Percentiles rank a stretch among this genome's conserved stretches.
These are phyloP conservation scores for Steinernema khuongi DNA, from an alignment of 1,140 invertebrate genomes.

Conservation along the genomic window DNA sequence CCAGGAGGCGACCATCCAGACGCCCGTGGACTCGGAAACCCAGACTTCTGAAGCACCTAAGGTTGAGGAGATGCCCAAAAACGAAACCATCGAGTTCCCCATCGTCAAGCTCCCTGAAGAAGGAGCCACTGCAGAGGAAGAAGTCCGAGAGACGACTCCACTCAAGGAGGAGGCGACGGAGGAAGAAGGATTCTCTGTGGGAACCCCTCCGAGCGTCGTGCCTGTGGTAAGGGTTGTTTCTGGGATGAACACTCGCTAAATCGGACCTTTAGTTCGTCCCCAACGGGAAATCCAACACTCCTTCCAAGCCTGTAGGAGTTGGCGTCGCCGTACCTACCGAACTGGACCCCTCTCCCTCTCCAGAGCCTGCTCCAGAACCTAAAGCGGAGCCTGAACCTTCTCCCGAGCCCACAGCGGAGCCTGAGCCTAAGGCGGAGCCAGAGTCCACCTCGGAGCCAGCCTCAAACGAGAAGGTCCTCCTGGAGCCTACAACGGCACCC, in stretches of 20 bases:
- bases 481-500: constrained; percentile 16
- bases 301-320: not conserved
- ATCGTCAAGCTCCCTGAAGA: not conserved
- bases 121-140: not conserved
- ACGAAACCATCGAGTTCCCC: not conserved
- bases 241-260: not conserved
- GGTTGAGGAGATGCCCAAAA: not conserved
- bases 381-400: constrained; percentile 12
- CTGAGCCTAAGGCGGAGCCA: not conserved
- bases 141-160: not conserved
- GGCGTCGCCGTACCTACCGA: not conserved
- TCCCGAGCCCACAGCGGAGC: not conserved
- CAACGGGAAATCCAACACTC: not conserved
- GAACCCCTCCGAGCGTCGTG: not conserved
- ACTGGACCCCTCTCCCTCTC: not conserved
- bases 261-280: not conserved
- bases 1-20: not conserved
- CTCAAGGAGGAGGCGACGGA: not conserved
- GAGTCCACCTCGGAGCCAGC: constrained; percentile 11
- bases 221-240: not conserved
- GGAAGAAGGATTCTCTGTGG: constrained; percentile 7
- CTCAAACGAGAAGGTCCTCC: not conserved
- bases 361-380: constrained; percentile 9
- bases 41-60: not conserved
- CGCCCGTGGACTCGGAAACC: not conserved